phyloP scores from a whole-genome alignment of 2,113 vertebrate genomes.

The Nansenia antarctica region DNA sequence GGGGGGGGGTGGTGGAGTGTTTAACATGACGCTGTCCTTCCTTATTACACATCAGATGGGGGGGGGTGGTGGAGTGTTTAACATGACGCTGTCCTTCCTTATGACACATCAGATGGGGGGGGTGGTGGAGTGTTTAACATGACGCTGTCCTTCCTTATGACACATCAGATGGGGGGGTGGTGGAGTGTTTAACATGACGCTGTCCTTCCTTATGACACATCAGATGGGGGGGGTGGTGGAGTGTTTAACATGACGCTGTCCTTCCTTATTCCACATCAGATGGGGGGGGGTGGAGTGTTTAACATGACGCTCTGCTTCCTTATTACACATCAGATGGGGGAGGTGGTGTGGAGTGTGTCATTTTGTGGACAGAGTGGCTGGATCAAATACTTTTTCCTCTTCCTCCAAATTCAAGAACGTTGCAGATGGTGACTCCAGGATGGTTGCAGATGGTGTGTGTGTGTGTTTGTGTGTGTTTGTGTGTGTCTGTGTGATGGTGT shows the following conservation, averaged over 20 bases:
- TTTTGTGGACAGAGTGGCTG: slow-evolving; percentile 43
- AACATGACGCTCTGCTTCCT: slow-evolving; percentile 56
- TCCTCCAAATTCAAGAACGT: too few species aligned
- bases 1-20: slow-evolving; percentile 40
- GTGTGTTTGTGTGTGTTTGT: too few species aligned
- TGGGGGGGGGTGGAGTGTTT: slow-evolving; percentile 36
- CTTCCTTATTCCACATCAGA: slow-evolving; percentile 59
- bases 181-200: slow-evolving; percentile 41
- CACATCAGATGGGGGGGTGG: slow-evolving; percentile 41
- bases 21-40: slow-evolving; percentile 53
- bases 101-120: slow-evolving; percentile 54
- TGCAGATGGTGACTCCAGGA: not conserved
- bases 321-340: slow-evolving; percentile 54
- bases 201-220: slow-evolving; percentile 61
- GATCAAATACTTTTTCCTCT: slow-evolving; percentile 42
- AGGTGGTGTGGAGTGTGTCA: slow-evolving; percentile 42
- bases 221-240: slow-evolving; percentile 39
- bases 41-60: slow-evolving; percentile 56
- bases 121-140: slow-evolving; percentile 38
- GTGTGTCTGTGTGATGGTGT: not conserved
- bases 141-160: slow-evolving; percentile 60
- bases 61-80: slow-evolving; percentile 32
- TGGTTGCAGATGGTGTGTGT: not conserved
- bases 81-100: slow-evolving; percentile 57
- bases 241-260: slow-evolving; percentile 46